Base-by-base conservation (phyloP, 2,888 invertebrate species). In the Eueremaeus valkanovi region DNA sequence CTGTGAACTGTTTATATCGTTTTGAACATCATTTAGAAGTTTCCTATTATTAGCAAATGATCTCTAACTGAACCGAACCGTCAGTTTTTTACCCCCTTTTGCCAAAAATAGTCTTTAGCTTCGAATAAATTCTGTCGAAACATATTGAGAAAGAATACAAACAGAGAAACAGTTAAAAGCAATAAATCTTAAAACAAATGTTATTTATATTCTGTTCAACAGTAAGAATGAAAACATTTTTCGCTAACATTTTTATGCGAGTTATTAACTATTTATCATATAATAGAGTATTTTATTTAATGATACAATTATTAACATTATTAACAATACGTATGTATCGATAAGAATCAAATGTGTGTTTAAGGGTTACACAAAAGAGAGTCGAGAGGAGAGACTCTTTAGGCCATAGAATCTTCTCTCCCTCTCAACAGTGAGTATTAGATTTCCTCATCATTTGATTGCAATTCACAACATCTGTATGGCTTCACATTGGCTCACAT, bases 361-460 rank as follows among this genome's bases (percentile, higher is more conserved):
- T n/a, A 63, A 63, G 63, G 6, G 33, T 31, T 63, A 31, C 33
- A 63, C 33, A 63, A 63, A 13, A 31, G 33, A 31, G 3, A 18
- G 18, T 18, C 31, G 24, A 63, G 58, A 58, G 16, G 58, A 24
- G n/a, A 58, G 21, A 27, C 58, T 24, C 27, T 33, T 3, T 6
- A 55, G 21, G 27, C 11, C 49, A 13, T n/a, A 13, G 49, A 49
- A 49, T 49, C 16, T 5, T n/a, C n/a, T n/a, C n/a, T n/a, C 3
- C 27, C 24, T 21, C 16, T 58, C 24, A 9, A 6, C 3, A 27
- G 58, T 8, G 21, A 63, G 33, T 63, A 63, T 63, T 63, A 21
- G n/a, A 63, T 63, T 63, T 63, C 63, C 63, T 63, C 63, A 33
- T 63, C 63, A 63, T 63, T 63, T 63, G 9, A 63, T 33, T 63